These are phyloP conservation scores for Kradibia gibbosae DNA, from an alignment of 1,140 invertebrate species.

Conservation along the genomic window DNA sequence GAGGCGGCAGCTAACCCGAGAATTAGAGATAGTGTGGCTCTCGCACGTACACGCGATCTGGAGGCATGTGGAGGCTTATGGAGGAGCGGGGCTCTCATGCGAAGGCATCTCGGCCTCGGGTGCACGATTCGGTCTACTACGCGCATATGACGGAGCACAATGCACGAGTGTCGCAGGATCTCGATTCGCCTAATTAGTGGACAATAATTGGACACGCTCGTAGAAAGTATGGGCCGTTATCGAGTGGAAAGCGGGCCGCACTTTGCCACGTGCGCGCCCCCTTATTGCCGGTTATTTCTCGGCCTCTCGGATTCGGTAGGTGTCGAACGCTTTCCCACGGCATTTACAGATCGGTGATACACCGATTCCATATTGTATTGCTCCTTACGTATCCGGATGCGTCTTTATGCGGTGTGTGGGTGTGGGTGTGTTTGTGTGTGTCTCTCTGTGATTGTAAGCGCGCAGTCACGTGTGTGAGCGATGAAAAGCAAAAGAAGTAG, in stretches of 20 bases:
- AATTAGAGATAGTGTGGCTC: background rate
- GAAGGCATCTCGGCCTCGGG: background rate
- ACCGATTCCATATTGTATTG: too few species aligned
- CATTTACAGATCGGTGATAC: background rate
- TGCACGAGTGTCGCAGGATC: constrained; percentile 14
- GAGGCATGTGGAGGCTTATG: too few species aligned
- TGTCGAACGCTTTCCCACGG: constrained; percentile 11
- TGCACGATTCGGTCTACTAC: background rate
- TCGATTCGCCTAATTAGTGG: constrained; percentile 42
- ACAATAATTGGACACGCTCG: constrained; percentile 48
- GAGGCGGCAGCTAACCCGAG: background rate
- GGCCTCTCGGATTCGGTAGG: too few species aligned
- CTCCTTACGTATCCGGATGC: too few species aligned
- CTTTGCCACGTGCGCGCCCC: background rate
- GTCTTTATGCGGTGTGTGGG: background rate
- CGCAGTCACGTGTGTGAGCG: too few species aligned
- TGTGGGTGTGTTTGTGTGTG: too few species aligned
- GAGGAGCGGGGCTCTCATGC: too few species aligned
- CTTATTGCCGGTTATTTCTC: background rate
- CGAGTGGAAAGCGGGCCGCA: background rate
- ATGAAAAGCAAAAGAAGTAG: too few species aligned
- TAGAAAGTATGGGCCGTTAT: constrained; percentile 30
- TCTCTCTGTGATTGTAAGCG: too few species aligned
- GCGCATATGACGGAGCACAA: background rate
- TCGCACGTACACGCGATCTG: background rate